Percentiles rank a stretch among this genome's conserved stretches.
phyloP scores from a whole-genome alignment of 2,113 vertebrate genomes.

The Pseudonaja textilis region DNA sequence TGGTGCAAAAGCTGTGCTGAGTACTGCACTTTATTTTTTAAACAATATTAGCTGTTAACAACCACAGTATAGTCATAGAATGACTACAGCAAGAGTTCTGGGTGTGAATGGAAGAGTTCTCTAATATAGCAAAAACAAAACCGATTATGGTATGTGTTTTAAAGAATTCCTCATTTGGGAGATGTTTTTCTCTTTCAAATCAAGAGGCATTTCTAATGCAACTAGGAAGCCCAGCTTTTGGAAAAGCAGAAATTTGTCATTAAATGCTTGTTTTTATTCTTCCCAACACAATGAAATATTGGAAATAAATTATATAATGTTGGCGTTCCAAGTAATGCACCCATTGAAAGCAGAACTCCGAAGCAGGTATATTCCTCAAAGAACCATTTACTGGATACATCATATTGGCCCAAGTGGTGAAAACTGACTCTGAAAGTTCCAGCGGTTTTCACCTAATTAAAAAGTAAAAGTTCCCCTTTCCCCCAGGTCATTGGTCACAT shows the following conservation, averaged over 20 bases:
- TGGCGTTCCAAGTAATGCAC: no score
- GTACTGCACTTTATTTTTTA: background rate
- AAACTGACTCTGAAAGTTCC: no score
- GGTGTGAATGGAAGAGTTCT: constrained; percentile 6
- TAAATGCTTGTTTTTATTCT: background rate
- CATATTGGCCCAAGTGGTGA: no score
- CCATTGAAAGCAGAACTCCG: no score
- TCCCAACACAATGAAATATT: background rate
- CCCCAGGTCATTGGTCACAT: no score
- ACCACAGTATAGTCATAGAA: constrained; percentile 22
- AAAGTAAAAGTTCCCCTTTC: no score
- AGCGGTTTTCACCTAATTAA: no score
- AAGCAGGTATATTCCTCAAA: no score
- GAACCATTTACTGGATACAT: no score
- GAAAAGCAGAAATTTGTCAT: background rate
- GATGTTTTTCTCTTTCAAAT: background rate
- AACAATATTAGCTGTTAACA: background rate
- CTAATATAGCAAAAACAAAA: background rate
- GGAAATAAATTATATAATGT: background rate
- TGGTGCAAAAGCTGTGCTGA: constrained; percentile 18
- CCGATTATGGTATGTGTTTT: background rate
- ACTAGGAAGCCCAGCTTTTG: background rate
- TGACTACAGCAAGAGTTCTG: constrained; percentile 29
- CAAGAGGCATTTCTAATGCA: background rate
- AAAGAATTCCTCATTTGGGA: background rate